A percentile compares a stretch with the other conserved stretches of the same genome.
Evolutionary conservation across 1,140 invertebrate genomes (phyloP).

Genomic region (Ceratina calcarata): DNA sequence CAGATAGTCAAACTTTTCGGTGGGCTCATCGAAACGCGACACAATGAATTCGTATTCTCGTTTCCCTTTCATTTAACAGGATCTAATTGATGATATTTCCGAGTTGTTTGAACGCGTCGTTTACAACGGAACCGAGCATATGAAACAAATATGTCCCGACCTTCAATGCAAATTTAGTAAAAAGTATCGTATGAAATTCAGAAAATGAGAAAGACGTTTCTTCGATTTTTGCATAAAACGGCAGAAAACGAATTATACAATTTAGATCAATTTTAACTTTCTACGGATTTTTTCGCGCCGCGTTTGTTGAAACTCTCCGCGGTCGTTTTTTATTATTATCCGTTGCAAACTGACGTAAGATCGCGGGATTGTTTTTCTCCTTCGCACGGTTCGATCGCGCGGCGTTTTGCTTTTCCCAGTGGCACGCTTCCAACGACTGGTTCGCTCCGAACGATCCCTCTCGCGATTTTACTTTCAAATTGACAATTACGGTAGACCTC

Average conservation of each 20-base stretch:
- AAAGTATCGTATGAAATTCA: too few relatives aligned
- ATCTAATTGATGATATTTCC: too few relatives aligned
- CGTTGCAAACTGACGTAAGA: neutral
- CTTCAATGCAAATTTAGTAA: too few relatives aligned
- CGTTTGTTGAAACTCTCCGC: too few relatives aligned
- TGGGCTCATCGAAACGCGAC: slow-evolving; percentile 5
- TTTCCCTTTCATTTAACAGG: neutral
- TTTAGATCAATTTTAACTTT: too few relatives aligned
- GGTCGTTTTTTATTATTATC: too few relatives aligned
- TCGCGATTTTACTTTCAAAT: slow-evolving; percentile 39
- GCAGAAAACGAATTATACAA: too few relatives aligned
- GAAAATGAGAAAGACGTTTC: too few relatives aligned
- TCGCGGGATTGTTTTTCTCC: neutral
- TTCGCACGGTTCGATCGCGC: neutral
- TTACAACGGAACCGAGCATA: too few relatives aligned
- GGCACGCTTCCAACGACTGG: slow-evolving; percentile 11
- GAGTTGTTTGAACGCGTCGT: neutral
- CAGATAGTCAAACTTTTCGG: neutral
- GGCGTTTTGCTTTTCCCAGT: slow-evolving; percentile 5
- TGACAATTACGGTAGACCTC: slow-evolving; percentile 15
- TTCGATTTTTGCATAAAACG: too few relatives aligned
- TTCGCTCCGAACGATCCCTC: neutral
- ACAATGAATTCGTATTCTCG: neutral
- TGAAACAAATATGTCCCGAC: too few relatives aligned
- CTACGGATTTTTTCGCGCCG: too few relatives aligned